Evolutionary conservation across 2,888 invertebrate genomes (phyloP).

Genomic region (Periphyllus acericola): DNA sequence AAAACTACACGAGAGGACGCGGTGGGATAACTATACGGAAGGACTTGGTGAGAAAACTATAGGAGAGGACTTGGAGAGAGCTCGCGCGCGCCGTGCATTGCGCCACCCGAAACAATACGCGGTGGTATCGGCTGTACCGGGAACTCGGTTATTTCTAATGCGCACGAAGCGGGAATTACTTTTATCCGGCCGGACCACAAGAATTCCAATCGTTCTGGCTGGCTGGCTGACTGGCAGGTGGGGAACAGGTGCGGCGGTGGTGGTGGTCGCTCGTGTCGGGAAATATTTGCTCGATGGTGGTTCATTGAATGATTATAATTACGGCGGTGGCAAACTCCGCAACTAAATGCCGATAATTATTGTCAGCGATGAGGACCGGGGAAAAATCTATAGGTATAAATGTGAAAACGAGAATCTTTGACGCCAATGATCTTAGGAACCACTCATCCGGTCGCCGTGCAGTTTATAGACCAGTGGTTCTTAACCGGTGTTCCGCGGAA

Average conservation of each 20-base stretch:
- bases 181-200: constrained; percentile 8
- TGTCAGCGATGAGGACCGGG: neutral
- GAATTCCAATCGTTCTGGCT: constrained; percentile 46
- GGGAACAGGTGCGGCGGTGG: neutral
- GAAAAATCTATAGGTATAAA: no score
- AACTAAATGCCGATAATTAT: constrained; percentile 54
- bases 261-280: neutral
- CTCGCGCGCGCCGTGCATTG: neutral
- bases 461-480: no score
- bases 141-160: neutral
- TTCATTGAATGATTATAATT: constrained; percentile 45
- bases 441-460: no score
- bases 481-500: no score
- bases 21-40: no score
- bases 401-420: no score
- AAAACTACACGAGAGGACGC: no score
- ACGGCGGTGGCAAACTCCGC: constrained; percentile 21
- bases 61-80: no score
- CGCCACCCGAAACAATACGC: neutral
- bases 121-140: neutral
- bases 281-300: constrained; percentile 39
- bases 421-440: no score
- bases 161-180: constrained; percentile 3
- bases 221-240: neutral
- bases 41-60: no score